These are phyloP conservation scores for Darwinula stevensoni DNA, from an alignment of 2,888 invertebrate species.

Conservation along the genomic window DNA sequence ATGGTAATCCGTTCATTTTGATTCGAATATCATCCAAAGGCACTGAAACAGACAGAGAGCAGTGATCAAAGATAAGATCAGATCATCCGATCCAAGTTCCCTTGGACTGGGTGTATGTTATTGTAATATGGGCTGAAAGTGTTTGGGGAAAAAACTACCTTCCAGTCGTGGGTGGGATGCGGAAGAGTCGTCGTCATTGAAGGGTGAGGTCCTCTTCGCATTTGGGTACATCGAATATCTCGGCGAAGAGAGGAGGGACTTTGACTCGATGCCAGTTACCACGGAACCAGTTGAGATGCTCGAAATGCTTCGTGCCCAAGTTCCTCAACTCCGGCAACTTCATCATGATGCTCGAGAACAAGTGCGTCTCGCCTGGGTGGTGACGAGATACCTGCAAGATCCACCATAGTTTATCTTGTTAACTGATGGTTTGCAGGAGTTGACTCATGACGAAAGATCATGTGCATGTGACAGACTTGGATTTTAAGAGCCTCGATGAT, in stretches of 20 bases:
- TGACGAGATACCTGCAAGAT: slow-evolving; percentile 24
- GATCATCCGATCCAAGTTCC: too few species aligned
- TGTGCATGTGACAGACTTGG: slow-evolving; percentile 22
- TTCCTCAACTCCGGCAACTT: slow-evolving; percentile 43
- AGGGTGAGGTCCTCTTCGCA: slow-evolving; percentile 17
- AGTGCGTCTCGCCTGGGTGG: slow-evolving; percentile 26
- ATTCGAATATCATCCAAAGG: too few species aligned
- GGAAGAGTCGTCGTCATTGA: too few species aligned
- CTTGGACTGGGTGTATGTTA: too few species aligned
- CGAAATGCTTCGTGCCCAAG: slow-evolving; percentile 49
- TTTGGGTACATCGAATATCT: slow-evolving; percentile 86
- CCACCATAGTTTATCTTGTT: too few species aligned
- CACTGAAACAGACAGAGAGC: too few species aligned
- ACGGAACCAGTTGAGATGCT: slow-evolving; percentile 66
- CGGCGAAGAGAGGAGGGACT: slow-evolving; percentile 74
- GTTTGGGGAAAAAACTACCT: too few species aligned
- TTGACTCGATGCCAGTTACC: slow-evolving; percentile 37
- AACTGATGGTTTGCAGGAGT: too few species aligned
- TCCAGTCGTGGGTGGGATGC: too few species aligned
- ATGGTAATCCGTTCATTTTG: too few species aligned
- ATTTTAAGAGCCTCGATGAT: slow-evolving; percentile 60
- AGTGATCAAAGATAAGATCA: too few species aligned
- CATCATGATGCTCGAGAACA: slow-evolving; percentile 25
- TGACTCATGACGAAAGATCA: neutral
- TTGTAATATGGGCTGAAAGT: too few species aligned